phyloP scores from a whole-genome alignment of 2,888 invertebrate species.

The Nemapogon koenigi region DNA sequence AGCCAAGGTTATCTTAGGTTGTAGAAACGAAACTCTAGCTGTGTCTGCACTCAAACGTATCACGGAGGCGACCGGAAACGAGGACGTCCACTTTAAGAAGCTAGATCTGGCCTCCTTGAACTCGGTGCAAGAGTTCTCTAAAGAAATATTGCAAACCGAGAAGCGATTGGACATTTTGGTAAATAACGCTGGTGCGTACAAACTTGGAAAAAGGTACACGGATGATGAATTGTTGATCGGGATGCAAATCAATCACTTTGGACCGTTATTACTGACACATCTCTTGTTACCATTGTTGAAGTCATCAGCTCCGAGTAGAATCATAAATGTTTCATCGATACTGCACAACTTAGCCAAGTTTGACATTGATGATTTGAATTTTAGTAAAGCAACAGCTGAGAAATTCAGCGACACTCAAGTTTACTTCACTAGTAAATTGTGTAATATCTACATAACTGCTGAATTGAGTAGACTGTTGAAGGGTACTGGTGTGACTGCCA shows the following conservation, averaged over 20 bases:
- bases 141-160: conserved; percentile 73
- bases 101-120: conserved; percentile 75
- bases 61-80: conserved; percentile 67
- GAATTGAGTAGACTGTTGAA: conserved; percentile 73
- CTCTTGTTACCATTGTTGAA: conserved; percentile 78
- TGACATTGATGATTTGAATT: conserved; percentile 63
- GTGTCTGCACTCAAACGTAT: conserved; percentile 62
- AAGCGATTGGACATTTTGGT: conserved; percentile 75
- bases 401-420: conserved; percentile 15
- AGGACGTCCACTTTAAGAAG: conserved; percentile 69
- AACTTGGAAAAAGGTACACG: conserved; percentile 67
- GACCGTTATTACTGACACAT: conserved; percentile 87
- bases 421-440: conserved; percentile 70
- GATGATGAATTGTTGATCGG: conserved; percentile 83
- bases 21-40: conserved; percentile 38
- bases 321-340: conserved; percentile 78
- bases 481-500: conserved; percentile 74
- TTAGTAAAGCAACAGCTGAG: conserved; percentile 67
- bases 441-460: conserved; percentile 74
- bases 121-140: conserved; percentile 79
- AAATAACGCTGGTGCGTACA: conserved; percentile 84
- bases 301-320: conserved; percentile 71
- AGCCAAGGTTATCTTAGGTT: conserved; percentile 59
- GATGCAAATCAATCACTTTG: conserved; percentile 89
- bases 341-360: conserved; percentile 71